Conservation (phyloP, 2,888 invertebrate genomes). For the Tetranychus truncatus region DNA sequence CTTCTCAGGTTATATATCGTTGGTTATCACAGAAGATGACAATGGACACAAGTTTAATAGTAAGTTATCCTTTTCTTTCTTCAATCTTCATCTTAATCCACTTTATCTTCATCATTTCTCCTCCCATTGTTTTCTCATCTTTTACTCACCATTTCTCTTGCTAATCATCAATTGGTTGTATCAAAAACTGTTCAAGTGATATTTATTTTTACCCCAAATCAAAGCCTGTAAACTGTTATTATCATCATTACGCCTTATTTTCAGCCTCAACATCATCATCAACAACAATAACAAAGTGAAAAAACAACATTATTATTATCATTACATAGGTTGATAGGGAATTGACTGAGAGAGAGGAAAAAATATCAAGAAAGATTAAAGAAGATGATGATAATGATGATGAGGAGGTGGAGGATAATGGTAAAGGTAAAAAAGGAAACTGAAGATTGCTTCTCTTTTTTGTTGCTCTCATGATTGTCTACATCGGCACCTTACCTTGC, state of each 20-base stretch:
- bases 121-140: not conserved
- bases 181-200: not conserved
- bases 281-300: constrained; percentile 1
- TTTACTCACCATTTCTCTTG: not conserved
- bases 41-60: constrained; percentile 18
- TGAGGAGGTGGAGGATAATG: not conserved
- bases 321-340: not conserved
- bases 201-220: not conserved
- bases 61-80: constrained; percentile 5
- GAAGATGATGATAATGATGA: not conserved
- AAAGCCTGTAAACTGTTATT: not conserved
- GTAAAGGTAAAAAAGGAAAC: not conserved
- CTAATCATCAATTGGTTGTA: not conserved
- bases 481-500: not conserved
- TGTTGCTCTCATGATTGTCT: not conserved
- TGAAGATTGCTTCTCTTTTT: not conserved
- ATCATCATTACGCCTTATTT: not conserved
- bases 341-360: not conserved
- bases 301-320: not conserved
- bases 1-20: constrained; percentile 9
- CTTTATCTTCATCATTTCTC: not conserved
- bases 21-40: not conserved
- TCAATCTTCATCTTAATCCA: not conserved
- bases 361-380: not conserved
- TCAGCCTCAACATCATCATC: not conserved